Conservation (phyloP, 2,888 invertebrate genomes). For the Drosophila borborema region DNA sequence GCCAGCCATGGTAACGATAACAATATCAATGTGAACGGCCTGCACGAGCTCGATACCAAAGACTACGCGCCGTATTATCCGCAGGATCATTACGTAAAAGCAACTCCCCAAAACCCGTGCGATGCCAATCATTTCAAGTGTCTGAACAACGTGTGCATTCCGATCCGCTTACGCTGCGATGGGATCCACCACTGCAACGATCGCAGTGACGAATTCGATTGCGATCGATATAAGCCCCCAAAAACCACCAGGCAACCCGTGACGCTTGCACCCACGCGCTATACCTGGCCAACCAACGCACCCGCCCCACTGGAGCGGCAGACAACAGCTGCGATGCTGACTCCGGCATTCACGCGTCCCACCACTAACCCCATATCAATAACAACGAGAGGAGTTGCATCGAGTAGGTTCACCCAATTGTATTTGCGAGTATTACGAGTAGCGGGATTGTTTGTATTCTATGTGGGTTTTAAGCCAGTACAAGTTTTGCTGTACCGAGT, state of each 20-base stretch:
- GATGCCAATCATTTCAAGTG: slow-evolving; percentile 87
- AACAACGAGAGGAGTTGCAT: slow-evolving; percentile 48
- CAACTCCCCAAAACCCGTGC: slow-evolving; percentile 84
- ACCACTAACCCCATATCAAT: slow-evolving; percentile 61
- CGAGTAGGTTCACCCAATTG: slow-evolving; percentile 67
- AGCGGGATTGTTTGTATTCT: slow-evolving; percentile 6
- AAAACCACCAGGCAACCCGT: slow-evolving; percentile 41
- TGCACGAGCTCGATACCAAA: slow-evolving; percentile 55
- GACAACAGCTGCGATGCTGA: slow-evolving; percentile 47
- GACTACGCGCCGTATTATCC: slow-evolving; percentile 66
- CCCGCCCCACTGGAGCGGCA: slow-evolving; percentile 35
- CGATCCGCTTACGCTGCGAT: slow-evolving; percentile 86
- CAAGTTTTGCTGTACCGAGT: neutral
- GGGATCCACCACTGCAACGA: slow-evolving; percentile 87
- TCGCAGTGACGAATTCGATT: slow-evolving; percentile 87
- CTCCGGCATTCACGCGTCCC: slow-evolving; percentile 28
- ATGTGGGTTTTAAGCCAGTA: neutral
- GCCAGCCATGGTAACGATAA: slow-evolving; percentile 14
- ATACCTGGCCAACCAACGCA: slow-evolving; percentile 17
- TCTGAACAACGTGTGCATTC: slow-evolving; percentile 87
- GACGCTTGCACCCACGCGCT: slow-evolving; percentile 20
- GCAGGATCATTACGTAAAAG: slow-evolving; percentile 62
- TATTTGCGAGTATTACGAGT: slow-evolving; percentile 17
- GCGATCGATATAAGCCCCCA: slow-evolving; percentile 73
- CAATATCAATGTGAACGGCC: slow-evolving; percentile 6